phyloP scores from a whole-genome alignment of 2,888 invertebrate species.

The Maniola hyperantus region DNA sequence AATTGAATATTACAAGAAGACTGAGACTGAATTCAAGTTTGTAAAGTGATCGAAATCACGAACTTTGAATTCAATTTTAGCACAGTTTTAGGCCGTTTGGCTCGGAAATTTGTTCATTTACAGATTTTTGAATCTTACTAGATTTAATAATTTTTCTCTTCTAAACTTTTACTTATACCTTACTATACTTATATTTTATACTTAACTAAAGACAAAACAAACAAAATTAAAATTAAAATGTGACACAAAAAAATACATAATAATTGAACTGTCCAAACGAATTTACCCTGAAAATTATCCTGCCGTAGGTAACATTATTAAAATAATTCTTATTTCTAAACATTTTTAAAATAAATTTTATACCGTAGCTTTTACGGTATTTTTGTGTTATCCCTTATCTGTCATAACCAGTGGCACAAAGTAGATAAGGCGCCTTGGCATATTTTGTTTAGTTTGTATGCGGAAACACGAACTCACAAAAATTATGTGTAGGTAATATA shows the following conservation, averaged over 20 bases:
- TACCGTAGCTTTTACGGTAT: background rate
- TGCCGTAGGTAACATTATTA: background rate
- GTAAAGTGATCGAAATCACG: too few relatives aligned
- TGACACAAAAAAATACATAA: background rate
- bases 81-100: too few relatives aligned
- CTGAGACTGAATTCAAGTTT: too few relatives aligned
- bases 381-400: background rate
- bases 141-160: too few relatives aligned
- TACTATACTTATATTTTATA: too few relatives aligned
- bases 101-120: too few relatives aligned
- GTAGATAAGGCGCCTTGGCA: background rate
- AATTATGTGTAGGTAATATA: background rate
- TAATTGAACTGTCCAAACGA: background rate
- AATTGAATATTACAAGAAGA: too few relatives aligned
- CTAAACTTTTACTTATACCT: too few relatives aligned
- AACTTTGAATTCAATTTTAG: too few relatives aligned
- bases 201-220: background rate
- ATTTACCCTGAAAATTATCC: background rate
- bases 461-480: constrained; percentile 2
- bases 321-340: background rate
- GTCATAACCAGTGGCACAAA: background rate
- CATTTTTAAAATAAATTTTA: background rate
- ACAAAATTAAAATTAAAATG: background rate
- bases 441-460: background rate
- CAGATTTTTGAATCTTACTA: too few relatives aligned